Conservation (phyloP, 2,113 vertebrate species). For the Bufo bufo region DNA sequence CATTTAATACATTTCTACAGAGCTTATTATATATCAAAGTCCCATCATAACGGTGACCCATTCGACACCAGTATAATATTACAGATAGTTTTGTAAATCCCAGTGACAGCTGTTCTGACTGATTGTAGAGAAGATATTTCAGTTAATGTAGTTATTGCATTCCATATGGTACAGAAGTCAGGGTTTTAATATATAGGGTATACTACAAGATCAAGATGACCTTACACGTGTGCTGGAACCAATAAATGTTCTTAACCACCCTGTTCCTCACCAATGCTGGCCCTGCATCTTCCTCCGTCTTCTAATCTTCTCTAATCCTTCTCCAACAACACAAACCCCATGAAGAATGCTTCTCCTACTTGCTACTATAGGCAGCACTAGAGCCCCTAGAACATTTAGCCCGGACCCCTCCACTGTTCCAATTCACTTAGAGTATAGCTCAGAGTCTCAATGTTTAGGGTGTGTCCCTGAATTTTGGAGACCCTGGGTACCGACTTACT, state of each 20-base stretch:
- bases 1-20: neutral
- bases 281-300: neutral
- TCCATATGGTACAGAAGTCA: neutral
- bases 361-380: too few relatives aligned
- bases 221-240: neutral
- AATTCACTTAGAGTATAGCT: too few relatives aligned
- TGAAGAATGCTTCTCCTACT: too few relatives aligned
- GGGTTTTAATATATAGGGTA: neutral
- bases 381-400: too few relatives aligned
- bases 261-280: neutral
- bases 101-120: slow-evolving; percentile 3
- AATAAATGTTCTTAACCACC: neutral
- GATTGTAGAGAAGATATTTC: neutral
- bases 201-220: neutral
- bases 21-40: slow-evolving; percentile 7
- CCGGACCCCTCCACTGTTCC: too few relatives aligned
- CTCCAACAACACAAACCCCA: too few relatives aligned
- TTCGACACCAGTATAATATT: neutral
- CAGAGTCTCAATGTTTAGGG: too few relatives aligned
- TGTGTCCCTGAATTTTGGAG: too few relatives aligned
- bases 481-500: too few relatives aligned
- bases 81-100: neutral
- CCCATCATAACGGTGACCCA: neutral
- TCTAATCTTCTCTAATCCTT: too few relatives aligned
- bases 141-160: neutral